phyloP scores from a whole-genome alignment of 2,888 invertebrate species.

The Asteroscopus sphinx region DNA sequence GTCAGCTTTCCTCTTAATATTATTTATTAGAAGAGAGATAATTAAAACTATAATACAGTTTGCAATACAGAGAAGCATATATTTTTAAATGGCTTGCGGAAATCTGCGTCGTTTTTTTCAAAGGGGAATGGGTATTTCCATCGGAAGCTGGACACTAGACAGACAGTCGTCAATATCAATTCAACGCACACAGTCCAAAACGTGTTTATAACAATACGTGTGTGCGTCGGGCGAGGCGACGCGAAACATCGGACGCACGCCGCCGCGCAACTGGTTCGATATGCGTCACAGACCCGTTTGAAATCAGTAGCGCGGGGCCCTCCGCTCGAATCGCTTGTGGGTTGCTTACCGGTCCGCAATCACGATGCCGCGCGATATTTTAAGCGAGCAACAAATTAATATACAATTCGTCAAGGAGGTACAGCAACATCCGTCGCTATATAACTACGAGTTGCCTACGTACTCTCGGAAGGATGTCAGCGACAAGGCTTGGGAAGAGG shows the following conservation, averaged over 20 bases:
- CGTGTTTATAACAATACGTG: conserved; percentile 18
- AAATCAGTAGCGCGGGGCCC: conserved; percentile 48
- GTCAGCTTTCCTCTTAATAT: neutral
- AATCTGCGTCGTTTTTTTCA: neutral
- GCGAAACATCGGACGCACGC: conserved; percentile 13
- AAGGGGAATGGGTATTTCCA: neutral
- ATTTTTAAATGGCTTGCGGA: neutral
- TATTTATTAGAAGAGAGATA: conserved; percentile 8
- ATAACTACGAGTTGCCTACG: conserved; percentile 53
- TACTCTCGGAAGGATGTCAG: conserved; percentile 61
- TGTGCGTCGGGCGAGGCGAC: conserved; percentile 18
- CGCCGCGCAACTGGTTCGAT: conserved; percentile 47
- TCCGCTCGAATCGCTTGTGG: conserved; percentile 39
- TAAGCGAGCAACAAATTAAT: conserved; percentile 56
- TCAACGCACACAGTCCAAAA: conserved; percentile 21
- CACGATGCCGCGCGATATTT: conserved; percentile 43
- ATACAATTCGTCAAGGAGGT: conserved; percentile 57
- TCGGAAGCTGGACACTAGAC: neutral
- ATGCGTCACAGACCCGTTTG: conserved; percentile 53
- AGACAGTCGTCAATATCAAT: conserved; percentile 1
- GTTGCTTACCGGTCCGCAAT: conserved; percentile 39
- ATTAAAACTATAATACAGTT: no score
- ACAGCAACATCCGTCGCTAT: conserved; percentile 53
- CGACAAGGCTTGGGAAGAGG: conserved; percentile 63
- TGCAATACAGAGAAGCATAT: neutral